Evolutionary conservation across 1,140 invertebrate species (phyloP).

Genomic region (Augochlora pura): DNA sequence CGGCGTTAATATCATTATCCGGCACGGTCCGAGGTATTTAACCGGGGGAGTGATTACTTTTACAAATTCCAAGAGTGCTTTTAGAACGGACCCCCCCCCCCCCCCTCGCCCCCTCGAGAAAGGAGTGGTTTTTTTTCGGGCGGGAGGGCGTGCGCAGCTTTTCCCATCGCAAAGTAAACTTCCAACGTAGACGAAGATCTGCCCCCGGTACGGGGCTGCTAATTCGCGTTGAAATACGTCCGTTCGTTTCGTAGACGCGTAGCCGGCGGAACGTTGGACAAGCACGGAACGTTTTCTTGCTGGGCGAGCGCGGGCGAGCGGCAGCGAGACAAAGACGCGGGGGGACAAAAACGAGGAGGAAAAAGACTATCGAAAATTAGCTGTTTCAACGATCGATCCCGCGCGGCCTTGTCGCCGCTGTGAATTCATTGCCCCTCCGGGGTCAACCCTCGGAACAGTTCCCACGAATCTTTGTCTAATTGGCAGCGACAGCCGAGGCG

Average conservation of each 20-base stretch:
- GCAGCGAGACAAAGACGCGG: no score
- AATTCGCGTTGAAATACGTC: not conserved
- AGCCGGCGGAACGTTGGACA: no score
- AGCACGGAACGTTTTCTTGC: no score
- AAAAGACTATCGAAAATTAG: no score
- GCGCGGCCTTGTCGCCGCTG: no score
- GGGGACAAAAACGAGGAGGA: no score
- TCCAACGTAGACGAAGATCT: not conserved
- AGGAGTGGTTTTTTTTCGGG: not conserved
- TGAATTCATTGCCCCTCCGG: no score
- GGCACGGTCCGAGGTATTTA: not conserved
- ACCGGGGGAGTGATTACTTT: not conserved
- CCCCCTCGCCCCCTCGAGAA: no score
- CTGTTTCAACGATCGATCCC: not conserved
- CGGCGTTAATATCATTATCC: not conserved
- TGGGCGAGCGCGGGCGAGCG: no score
- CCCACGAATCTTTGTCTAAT: conserved; percentile 25
- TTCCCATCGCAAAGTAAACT: not conserved
- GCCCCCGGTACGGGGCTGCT: not conserved
- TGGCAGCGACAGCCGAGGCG: conserved; percentile 2
- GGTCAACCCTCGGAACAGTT: no score
- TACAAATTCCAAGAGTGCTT: not conserved
- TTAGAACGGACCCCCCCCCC: no score
- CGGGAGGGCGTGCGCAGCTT: not conserved
- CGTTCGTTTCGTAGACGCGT: not conserved